Conservation (phyloP, 2,113 vertebrate genomes). For the Puntigrus tetrazona region DNA sequence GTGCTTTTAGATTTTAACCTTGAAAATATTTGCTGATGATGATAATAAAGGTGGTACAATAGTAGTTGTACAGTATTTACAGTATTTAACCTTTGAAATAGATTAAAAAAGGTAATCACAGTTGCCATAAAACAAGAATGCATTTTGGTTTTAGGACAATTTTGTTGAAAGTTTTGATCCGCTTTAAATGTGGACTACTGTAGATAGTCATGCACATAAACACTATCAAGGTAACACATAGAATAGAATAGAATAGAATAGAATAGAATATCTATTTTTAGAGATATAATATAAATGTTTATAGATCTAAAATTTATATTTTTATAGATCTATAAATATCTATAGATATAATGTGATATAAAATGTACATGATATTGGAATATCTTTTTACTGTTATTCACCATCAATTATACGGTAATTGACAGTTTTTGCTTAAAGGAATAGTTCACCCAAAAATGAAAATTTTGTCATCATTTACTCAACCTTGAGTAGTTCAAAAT, state of each 20-base stretch:
- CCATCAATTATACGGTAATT: not conserved
- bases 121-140: too few species aligned
- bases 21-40: not conserved
- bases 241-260: not conserved
- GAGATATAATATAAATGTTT: too few species aligned
- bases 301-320: not conserved
- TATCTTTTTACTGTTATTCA: not conserved
- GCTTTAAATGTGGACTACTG: too few species aligned
- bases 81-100: too few species aligned
- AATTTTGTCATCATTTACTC: too few species aligned
- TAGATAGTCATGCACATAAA: not conserved
- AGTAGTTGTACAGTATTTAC: not conserved
- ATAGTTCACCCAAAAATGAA: too few species aligned
- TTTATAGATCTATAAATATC: too few species aligned
- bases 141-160: too few species aligned
- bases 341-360: not conserved
- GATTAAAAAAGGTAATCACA: too few species aligned
- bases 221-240: not conserved
- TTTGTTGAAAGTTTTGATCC: too few species aligned
- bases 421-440: not conserved
- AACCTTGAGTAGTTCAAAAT: too few species aligned
- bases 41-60: not conserved
- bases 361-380: not conserved
- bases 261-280: too few species aligned
- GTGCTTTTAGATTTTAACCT: not conserved